Base-by-base conservation (phyloP, 2,797 vertebrate species). In the Characodon lateralis region DNA sequence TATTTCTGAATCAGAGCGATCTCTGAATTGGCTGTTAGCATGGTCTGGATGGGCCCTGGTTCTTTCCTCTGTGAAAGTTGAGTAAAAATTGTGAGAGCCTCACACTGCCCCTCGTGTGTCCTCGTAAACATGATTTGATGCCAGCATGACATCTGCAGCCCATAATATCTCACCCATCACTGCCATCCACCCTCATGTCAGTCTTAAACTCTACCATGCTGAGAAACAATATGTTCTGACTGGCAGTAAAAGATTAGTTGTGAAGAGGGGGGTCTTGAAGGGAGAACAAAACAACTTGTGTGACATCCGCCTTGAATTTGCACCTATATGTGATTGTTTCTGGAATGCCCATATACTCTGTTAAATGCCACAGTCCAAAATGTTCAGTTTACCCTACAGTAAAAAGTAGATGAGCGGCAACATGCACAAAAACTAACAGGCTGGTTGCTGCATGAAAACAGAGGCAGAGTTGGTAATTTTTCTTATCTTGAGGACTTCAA, bases 91-190 rank as follows among this genome's bases (percentile, higher is more conserved):
- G 78, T 61, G 72, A 74, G 77, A 83, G 74, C 76, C 79, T 80
- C 79, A 66, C 66, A 82, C 80, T 84, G 51, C 74, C 83, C 31
- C 83, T 81, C 83, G 79, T 79, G 78, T 46, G 41, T 80, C 77
- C 87, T 92, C 87, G 78, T 91, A 92, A 93, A 93, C 79, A 93
- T 91, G 92, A 93, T 93, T 93, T 93, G 85, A 83, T 88, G 85
- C 87, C 93, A 91, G 86, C 89, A 82, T 88, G 89, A 89, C 89
- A 88, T 88, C 86, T 77, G 68, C 87, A 92, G 83, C 89, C 85
- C 80, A 85, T 90, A 88, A 89, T 90, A 89, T 87, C 83, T 43
- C 85, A 89, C 88, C 86, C 86, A 88, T 77, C 85, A 76, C 86
- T 91, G 84, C 84, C 86, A 84, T 80, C 82, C 85, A 81, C 76